Evolutionary conservation across 2,888 invertebrate genomes (phyloP).

Genomic region (Leucophora obtusa): DNA sequence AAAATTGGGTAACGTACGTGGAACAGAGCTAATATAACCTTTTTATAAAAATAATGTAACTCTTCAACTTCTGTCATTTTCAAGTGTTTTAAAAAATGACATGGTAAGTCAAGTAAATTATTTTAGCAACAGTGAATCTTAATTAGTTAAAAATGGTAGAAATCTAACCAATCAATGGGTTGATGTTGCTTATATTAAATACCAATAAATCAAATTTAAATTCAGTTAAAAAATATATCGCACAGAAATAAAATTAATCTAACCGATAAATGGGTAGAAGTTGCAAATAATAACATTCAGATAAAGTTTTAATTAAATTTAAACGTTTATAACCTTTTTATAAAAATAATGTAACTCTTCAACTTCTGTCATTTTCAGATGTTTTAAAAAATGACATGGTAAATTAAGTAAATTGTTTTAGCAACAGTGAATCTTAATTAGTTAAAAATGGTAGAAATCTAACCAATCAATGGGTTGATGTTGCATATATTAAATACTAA

Average conservation of each 20-base stretch:
- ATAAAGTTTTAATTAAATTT: too few species aligned
- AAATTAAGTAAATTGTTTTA: conserved; percentile 59
- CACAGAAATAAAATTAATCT: conserved; percentile 5
- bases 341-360: conserved; percentile 22
- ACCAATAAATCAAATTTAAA: too few species aligned
- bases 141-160: conserved; percentile 53
- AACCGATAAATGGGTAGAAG: background rate
- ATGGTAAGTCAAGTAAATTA: conserved; percentile 64
- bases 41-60: background rate
- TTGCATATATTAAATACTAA: too few species aligned
- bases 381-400: conserved; percentile 39
- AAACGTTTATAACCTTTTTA: background rate
- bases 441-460: conserved; percentile 49
- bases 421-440: conserved; percentile 68
- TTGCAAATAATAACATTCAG: background rate
- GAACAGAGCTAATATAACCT: too few species aligned
- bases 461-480: conserved; percentile 68
- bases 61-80: conserved; percentile 48
- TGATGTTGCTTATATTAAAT: too few species aligned
- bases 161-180: conserved; percentile 53
- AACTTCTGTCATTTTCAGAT: conserved; percentile 43
- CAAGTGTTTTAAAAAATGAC: conserved; percentile 16
- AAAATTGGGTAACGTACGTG: too few species aligned
- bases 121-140: conserved; percentile 68
- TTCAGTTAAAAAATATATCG: conserved; percentile 26